Evolutionary conservation across 2,888 invertebrate genomes (phyloP).

Genomic region (Phengaris arion): DNA sequence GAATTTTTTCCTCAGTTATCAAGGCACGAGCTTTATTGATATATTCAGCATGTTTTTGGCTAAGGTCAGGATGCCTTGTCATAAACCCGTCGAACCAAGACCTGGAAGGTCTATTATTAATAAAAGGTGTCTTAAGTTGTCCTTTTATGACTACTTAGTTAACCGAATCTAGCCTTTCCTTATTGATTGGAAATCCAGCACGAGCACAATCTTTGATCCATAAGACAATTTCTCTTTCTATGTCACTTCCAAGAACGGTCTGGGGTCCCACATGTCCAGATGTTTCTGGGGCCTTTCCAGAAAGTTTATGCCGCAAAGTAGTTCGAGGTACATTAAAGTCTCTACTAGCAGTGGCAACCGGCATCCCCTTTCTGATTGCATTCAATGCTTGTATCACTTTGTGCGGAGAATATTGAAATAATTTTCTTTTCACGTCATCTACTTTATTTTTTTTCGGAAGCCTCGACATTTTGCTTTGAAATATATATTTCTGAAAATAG

Average conservation of each 20-base stretch:
- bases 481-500: background rate
- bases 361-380: constrained; percentile 35
- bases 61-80: too few relatives aligned
- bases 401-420: background rate
- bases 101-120: too few relatives aligned
- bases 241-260: constrained; percentile 40
- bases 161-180: too few relatives aligned
- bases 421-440: background rate
- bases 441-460: background rate
- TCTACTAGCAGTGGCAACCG: constrained; percentile 34
- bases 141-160: too few relatives aligned
- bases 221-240: constrained; percentile 32
- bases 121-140: too few relatives aligned
- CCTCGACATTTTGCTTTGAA: background rate
- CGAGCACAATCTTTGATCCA: too few relatives aligned
- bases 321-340: constrained; percentile 29
- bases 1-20: too few relatives aligned
- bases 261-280: constrained; percentile 43
- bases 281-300: constrained; percentile 40
- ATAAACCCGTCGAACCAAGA: too few relatives aligned
- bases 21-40: too few relatives aligned
- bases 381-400: constrained; percentile 30
- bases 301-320: constrained; percentile 40
- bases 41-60: too few relatives aligned
- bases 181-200: too few relatives aligned